A percentile compares a stretch with the other conserved stretches of the same genome.
Conservation (phyloP, 2,113 vertebrate species). For the Cephalopholis sonnerati region DNA sequence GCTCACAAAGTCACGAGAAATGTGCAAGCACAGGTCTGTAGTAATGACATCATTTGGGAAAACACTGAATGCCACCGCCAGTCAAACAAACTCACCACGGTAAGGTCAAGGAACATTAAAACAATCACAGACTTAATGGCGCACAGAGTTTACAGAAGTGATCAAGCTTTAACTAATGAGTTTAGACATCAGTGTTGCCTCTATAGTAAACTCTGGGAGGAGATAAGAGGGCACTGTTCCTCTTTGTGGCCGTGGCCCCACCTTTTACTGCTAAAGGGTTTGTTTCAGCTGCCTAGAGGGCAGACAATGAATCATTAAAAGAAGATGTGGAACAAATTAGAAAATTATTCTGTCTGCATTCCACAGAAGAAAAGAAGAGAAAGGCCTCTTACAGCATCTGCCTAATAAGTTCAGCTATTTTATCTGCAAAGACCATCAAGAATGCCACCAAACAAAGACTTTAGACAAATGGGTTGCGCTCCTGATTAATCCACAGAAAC, state of each 20-base stretch:
- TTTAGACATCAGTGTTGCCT: neutral
- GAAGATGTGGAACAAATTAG: slow-evolving; percentile 28
- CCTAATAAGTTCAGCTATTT: slow-evolving; percentile 7
- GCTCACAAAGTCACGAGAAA: slow-evolving; percentile 7
- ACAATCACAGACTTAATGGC: neutral
- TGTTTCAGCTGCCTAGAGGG: slow-evolving; percentile 15
- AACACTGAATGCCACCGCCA: neutral
- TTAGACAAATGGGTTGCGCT: neutral
- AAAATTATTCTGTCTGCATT: slow-evolving; percentile 47
- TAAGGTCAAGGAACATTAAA: neutral
- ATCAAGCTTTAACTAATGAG: slow-evolving; percentile 3
- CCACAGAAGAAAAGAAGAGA: neutral
- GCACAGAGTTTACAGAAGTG: neutral
- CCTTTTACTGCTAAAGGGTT: slow-evolving; percentile 20
- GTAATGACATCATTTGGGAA: slow-evolving; percentile 33
- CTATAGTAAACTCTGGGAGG: slow-evolving; percentile 15
- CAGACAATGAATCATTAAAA: slow-evolving; percentile 38
- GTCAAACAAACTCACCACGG: neutral
- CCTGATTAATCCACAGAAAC: slow-evolving; percentile 6
- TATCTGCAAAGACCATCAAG: slow-evolving; percentile 16
- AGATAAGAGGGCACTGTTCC: slow-evolving; percentile 23
- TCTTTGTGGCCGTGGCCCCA: slow-evolving; percentile 9
- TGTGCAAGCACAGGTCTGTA: slow-evolving; percentile 42
- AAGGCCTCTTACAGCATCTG: neutral
- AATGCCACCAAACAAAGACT: slow-evolving; percentile 21